Evolutionary conservation across 1,140 invertebrate genomes (phyloP).

Genomic region (Drosophila takahashii): DNA sequence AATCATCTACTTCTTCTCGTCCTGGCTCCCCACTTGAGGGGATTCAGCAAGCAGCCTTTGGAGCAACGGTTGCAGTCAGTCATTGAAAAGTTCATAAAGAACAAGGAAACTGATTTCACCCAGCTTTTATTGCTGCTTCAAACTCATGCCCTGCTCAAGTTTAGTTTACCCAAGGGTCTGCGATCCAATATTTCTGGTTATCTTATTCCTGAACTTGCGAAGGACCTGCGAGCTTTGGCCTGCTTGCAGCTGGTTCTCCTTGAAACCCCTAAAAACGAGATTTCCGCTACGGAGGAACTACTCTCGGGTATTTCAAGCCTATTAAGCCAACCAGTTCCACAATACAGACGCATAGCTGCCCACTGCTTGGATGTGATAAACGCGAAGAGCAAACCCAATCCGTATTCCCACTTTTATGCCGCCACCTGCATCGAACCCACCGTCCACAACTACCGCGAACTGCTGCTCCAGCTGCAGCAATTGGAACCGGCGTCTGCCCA

Average conservation of each 20-base stretch:
- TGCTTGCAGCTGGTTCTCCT: slow-evolving; percentile 55
- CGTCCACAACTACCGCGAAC: slow-evolving; percentile 92
- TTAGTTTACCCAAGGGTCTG: slow-evolving; percentile 29
- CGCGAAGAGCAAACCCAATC: slow-evolving; percentile 32
- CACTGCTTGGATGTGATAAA: slow-evolving; percentile 63
- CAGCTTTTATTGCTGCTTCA: slow-evolving; percentile 61
- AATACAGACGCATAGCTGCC: slow-evolving; percentile 58
- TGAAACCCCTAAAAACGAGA: slow-evolving; percentile 10
- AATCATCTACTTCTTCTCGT: slow-evolving; percentile 53
- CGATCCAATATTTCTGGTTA: slow-evolving; percentile 2
- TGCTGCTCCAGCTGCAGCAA: slow-evolving; percentile 90
- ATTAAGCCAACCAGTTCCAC: slow-evolving; percentile 42
- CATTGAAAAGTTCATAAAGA: slow-evolving; percentile 30
- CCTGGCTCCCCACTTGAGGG: slow-evolving; percentile 64
- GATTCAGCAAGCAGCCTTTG: slow-evolving; percentile 51
- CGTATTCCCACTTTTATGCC: slow-evolving; percentile 88
- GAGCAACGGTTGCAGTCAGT: slow-evolving; percentile 28
- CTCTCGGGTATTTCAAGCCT: slow-evolving; percentile 23
- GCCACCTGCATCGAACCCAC: slow-evolving; percentile 89
- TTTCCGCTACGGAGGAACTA: slow-evolving; percentile 2
- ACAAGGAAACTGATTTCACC: slow-evolving; percentile 10
- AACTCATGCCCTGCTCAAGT: slow-evolving; percentile 59
- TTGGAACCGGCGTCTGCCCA: slow-evolving; percentile 88
- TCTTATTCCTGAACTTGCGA: slow-evolving; percentile 15
- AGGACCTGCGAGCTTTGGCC: slow-evolving; percentile 51